These are phyloP conservation scores for Halcyon badia DNA, from an alignment of 2,797 vertebrate genomes.

Conservation along the genomic window DNA sequence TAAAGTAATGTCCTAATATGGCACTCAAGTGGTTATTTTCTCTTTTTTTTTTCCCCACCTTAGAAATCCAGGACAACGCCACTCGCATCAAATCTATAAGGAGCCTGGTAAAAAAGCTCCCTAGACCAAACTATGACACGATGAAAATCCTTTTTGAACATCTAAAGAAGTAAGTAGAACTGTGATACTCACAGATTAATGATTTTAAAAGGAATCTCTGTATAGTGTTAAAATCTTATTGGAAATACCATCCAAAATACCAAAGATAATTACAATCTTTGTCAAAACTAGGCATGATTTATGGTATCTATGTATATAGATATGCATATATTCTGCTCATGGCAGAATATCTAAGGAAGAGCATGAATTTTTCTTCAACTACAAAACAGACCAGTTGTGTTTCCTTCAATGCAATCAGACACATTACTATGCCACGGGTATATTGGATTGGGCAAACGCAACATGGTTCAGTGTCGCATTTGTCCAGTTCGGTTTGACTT, in stretches of 20 bases:
- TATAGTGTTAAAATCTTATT: neutral
- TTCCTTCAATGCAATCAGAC: neutral
- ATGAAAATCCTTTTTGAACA: slow-evolving; percentile 92
- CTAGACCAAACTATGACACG: slow-evolving; percentile 91
- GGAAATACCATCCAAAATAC: neutral
- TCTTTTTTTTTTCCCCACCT: neutral
- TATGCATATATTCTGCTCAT: too few relatives aligned
- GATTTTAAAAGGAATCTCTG: neutral
- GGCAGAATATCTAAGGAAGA: neutral
- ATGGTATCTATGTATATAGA: neutral
- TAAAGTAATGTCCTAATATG: neutral
- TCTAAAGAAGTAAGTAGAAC: slow-evolving; percentile 88
- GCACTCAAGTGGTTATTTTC: neutral
- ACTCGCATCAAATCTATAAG: slow-evolving; percentile 85
- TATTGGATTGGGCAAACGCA: neutral
- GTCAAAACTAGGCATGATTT: neutral
- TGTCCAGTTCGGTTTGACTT: neutral
- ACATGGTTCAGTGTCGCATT: neutral
- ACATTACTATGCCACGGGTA: neutral
- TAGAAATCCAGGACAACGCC: slow-evolving; percentile 87
- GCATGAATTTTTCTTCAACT: accelerated
- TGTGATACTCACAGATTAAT: neutral
- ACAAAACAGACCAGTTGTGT: neutral
- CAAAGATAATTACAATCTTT: neutral
- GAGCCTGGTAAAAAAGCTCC: slow-evolving; percentile 87